Percentiles rank a stretch among this genome's conserved stretches.
phyloP scores from a whole-genome alignment of 2,113 vertebrate genomes.

The Carollia perspicillata region DNA sequence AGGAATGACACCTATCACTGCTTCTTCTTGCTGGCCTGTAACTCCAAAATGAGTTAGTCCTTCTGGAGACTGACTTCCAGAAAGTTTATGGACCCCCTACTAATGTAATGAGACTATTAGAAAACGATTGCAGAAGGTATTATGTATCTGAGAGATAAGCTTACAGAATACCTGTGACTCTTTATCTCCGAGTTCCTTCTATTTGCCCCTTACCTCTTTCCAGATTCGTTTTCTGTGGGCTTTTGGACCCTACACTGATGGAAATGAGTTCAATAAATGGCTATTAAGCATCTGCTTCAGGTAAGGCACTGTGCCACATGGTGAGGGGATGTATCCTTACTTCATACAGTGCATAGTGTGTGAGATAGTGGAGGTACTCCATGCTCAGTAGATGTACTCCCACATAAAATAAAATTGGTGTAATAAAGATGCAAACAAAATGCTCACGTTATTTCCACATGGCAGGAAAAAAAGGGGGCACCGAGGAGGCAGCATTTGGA shows the following conservation, averaged over 20 bases:
- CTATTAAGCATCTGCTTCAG: not conserved
- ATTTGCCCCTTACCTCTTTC: not conserved
- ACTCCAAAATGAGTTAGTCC: constrained; percentile 2
- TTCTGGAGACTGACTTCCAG: not conserved
- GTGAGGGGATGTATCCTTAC: not conserved
- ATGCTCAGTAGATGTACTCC: not conserved
- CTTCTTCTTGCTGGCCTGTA: not conserved
- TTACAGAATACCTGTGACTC: not conserved
- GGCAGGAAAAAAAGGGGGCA: not conserved
- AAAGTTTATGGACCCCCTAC: not conserved
- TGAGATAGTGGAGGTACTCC: not conserved
- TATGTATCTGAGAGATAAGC: not conserved
- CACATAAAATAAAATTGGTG: not conserved
- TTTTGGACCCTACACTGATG: not conserved
- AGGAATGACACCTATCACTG: not conserved
- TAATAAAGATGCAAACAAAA: not conserved
- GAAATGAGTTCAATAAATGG: not conserved
- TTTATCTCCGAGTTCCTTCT: not conserved
- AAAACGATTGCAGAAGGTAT: not conserved
- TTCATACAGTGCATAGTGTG: not conserved
- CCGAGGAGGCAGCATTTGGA: not conserved
- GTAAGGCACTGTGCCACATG: not conserved
- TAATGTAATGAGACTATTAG: not conserved
- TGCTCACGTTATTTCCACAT: not conserved
- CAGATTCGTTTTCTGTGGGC: not conserved